Evolutionary conservation across 2,888 invertebrate species (phyloP), one percentile per base, ranked within the genome.

Genomic region (Trissolcus brochymenae): DNA sequence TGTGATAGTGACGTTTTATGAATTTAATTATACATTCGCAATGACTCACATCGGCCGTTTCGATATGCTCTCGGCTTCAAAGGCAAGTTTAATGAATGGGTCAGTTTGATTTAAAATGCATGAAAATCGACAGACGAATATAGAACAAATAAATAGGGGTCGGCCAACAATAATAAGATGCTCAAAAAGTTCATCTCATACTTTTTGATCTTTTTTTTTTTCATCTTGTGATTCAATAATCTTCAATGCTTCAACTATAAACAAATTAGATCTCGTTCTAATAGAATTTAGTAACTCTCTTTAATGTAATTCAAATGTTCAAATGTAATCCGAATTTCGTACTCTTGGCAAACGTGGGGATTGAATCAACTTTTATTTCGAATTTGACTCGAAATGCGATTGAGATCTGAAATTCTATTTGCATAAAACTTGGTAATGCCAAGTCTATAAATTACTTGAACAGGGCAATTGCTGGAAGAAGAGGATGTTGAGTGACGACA

Each of bases 21-120:
- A 74, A 74, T 67, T 61, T 74, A 74, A 74, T 74, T 67, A 60
- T 66, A 60, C 62, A 67, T 74, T 67, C 53, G 67, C 9, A 6
- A 29, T 74, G 74, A 74, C 61, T 74, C 67, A 67, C 55, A 46
- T 55, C 50, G 70, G 16, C 40, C 46, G 64, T 65, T 60, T 65
- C 60, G 50, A n/a, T n/a, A 49, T 19, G 72, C 54, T 46, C 29
- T 59, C 40, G 35, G 25, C 51, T 66, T 65, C 65, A 73, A 73
- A 73, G 60, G 49, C 56, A 41, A 49, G 66, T 73, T 73, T 61
- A 66, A 73, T 73, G 65, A 73, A 73, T 61, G 60, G 66, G 73
- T 73, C 66, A 73, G 66, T 66, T 60, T 66, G 60, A 73, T 73
- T 73, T 73, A 29, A 43, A 73, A 61, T 54, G 51, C 25, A 66